Conservation (phyloP, 2,888 invertebrate species). For the Papilio gigon region DNA sequence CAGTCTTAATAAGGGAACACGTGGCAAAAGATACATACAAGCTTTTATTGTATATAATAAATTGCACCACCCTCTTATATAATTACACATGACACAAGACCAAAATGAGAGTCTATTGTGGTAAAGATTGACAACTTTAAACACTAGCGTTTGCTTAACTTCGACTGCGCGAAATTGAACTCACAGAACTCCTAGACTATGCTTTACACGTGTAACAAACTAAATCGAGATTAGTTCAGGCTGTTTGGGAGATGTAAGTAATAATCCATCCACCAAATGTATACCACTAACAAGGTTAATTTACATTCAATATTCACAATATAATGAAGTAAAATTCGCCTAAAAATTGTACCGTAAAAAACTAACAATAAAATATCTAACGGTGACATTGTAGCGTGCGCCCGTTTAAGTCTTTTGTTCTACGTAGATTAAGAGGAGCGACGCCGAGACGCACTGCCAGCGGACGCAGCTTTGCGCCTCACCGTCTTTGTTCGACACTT, state of each 20-base stretch:
- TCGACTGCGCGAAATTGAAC: no score
- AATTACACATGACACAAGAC: background rate
- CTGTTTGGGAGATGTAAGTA: no score
- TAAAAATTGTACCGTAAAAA: conserved; percentile 35
- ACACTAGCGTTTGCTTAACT: no score
- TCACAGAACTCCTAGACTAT: no score
- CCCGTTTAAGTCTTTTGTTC: conserved; percentile 53
- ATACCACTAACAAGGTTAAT: background rate
- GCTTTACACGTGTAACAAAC: no score
- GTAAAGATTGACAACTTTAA: background rate
- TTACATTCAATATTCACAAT: conserved; percentile 5
- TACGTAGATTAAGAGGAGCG: conserved; percentile 43
- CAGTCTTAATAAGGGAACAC: background rate
- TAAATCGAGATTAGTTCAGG: no score
- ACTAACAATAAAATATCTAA: conserved; percentile 44
- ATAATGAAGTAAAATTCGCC: conserved; percentile 3
- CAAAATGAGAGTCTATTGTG: background rate
- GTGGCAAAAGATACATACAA: background rate
- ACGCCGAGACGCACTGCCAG: conserved; percentile 30
- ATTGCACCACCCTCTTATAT: background rate
- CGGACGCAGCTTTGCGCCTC: background rate
- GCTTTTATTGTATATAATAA: no score
- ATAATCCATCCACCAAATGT: no score
- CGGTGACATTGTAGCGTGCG: conserved; percentile 44
- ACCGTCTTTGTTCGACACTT: conserved; percentile 26